Conservation (phyloP, 2,888 invertebrate genomes). For the Autographa gamma region DNA sequence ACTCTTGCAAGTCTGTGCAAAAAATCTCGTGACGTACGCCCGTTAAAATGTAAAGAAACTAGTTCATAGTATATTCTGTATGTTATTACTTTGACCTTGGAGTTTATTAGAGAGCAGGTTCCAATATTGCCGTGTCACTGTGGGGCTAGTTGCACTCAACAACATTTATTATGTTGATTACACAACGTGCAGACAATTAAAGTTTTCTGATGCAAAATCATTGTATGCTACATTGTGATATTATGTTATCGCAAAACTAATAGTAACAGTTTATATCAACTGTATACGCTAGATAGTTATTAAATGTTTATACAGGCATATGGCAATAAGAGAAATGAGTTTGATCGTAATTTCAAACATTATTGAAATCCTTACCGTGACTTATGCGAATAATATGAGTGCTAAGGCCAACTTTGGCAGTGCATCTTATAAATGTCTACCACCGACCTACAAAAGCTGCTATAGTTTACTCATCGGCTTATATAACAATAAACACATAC, state of each 20-base stretch:
- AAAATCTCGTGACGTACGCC: not conserved
- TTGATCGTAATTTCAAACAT: no score
- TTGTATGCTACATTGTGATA: not conserved
- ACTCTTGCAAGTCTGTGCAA: not conserved
- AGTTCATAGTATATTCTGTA: not conserved
- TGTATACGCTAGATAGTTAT: no score
- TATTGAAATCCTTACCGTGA: no score
- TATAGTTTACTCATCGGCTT: no score
- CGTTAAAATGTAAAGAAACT: not conserved
- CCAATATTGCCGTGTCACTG: not conserved
- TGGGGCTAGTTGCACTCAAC: not conserved
- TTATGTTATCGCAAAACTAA: not conserved
- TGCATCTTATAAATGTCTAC: no score
- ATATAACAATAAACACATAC: not conserved
- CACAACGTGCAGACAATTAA: not conserved
- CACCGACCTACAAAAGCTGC: no score
- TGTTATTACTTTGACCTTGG: not conserved
- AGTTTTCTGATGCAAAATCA: not conserved
- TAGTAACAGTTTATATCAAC: no score
- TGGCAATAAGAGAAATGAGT: no score
- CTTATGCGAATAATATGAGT: no score
- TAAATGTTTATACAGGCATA: no score
- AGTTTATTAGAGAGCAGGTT: not conserved
- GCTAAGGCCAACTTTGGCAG: no score
- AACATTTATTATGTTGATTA: not conserved